These are phyloP conservation scores for Sipha maydis DNA, from an alignment of 2,888 invertebrate genomes.

Conservation along the genomic window DNA sequence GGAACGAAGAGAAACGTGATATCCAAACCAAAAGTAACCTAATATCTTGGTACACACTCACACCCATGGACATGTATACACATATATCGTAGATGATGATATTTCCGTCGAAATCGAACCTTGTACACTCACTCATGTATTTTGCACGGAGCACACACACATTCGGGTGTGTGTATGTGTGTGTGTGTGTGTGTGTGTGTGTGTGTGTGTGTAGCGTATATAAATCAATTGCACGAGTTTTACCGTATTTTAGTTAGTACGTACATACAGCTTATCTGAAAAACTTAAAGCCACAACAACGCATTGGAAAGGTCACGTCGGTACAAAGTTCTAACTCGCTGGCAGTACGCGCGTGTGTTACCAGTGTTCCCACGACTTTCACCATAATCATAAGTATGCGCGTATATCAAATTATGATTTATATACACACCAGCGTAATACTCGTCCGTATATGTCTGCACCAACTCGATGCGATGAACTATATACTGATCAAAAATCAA, in stretches of 20 bases:
- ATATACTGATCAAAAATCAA: no score
- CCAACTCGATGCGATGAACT: no score
- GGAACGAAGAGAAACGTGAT: not conserved
- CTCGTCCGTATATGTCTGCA: no score
- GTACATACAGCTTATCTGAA: not conserved
- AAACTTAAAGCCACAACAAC: not conserved
- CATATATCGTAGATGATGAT: not conserved
- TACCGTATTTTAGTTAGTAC: not conserved
- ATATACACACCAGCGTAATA: no score
- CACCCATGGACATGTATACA: not conserved
- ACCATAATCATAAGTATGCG: no score
- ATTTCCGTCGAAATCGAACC: not conserved
- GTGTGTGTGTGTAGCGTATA: not conserved
- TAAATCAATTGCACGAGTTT: slow-evolving; percentile 9
- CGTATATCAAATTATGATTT: no score
- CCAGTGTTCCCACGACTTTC: no score
- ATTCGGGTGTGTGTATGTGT: not conserved
- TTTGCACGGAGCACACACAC: no score
- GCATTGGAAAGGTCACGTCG: not conserved
- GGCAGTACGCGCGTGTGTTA: no score
- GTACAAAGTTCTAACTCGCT: no score
- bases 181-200: not conserved
- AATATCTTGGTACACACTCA: not conserved
- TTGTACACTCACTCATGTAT: not conserved
- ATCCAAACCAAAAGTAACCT: not conserved